Evolutionary conservation across 1,140 invertebrate species (phyloP).

Genomic region (Orchesella cincta): DNA sequence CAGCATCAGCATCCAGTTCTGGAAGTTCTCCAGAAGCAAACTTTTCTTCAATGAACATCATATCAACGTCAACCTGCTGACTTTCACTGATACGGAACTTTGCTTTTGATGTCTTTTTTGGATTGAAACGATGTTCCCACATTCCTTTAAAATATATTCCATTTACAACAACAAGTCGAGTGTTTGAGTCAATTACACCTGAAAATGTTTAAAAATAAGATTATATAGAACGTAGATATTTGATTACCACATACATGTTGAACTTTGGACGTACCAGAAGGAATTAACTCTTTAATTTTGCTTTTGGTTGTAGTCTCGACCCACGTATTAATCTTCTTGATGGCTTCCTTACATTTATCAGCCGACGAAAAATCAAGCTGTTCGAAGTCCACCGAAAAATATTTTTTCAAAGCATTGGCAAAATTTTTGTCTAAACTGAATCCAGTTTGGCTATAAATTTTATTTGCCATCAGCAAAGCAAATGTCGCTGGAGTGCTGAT

Average conservation of each 20-base stretch:
- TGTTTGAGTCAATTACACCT: slow-evolving; percentile 51
- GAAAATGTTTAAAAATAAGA: too few relatives aligned
- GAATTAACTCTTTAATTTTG: slow-evolving; percentile 57
- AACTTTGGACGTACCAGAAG: slow-evolving; percentile 50
- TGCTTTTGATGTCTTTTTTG: slow-evolving; percentile 59
- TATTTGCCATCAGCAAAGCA: slow-evolving; percentile 54
- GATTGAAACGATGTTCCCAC: slow-evolving; percentile 70
- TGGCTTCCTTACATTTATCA: slow-evolving; percentile 40
- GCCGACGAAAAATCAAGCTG: slow-evolving; percentile 50
- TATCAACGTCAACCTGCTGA: slow-evolving; percentile 60
- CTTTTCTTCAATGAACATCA: slow-evolving; percentile 67
- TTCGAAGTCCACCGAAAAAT: slow-evolving; percentile 50
- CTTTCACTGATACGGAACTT: slow-evolving; percentile 61
- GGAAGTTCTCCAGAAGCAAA: slow-evolving; percentile 68
- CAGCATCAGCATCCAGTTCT: slow-evolving; percentile 69
- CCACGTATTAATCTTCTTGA: slow-evolving; percentile 56
- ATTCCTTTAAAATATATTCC: slow-evolving; percentile 78
- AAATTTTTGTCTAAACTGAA: slow-evolving; percentile 46
- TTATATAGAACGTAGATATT: too few relatives aligned
- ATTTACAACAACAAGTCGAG: slow-evolving; percentile 68
- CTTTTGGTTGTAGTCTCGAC: slow-evolving; percentile 55
- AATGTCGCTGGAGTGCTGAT: slow-evolving; percentile 27
- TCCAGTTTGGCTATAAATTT: slow-evolving; percentile 52
- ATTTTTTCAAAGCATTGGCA: slow-evolving; percentile 36
- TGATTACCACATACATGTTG: too few relatives aligned